Percentiles rank a stretch among this genome's conserved stretches.
Conservation (phyloP, 2,113 vertebrate species). For the Arvicanthis niloticus region DNA sequence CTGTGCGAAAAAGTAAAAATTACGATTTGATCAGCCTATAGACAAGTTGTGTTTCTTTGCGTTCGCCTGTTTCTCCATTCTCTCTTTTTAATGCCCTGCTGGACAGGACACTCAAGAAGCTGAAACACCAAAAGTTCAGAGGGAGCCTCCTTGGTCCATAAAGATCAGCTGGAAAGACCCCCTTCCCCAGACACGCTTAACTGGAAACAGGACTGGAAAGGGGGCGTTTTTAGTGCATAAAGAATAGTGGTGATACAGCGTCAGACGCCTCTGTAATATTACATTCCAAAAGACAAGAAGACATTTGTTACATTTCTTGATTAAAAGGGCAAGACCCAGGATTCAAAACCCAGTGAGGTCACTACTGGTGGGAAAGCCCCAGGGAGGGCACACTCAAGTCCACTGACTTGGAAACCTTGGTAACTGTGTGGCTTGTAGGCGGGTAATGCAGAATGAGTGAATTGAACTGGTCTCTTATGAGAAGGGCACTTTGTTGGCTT, state of each 20-base stretch:
- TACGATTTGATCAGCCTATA: too few relatives aligned
- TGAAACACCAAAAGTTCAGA: not conserved
- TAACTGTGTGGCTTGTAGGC: not conserved
- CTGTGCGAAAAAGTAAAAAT: too few relatives aligned
- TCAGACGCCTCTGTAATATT: not conserved
- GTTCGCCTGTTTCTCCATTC: too few relatives aligned
- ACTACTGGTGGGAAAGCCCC: not conserved
- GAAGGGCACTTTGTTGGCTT: not conserved
- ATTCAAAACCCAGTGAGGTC: not conserved
- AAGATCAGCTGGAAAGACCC: not conserved
- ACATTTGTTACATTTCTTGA: not conserved
- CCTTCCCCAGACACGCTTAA: not conserved
- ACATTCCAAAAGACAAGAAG: slow-evolving; percentile 11
- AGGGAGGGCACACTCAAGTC: not conserved
- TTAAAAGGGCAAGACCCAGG: not conserved
- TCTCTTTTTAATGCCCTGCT: too few relatives aligned
- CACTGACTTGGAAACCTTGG: not conserved
- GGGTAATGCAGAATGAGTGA: not conserved
- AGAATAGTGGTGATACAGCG: not conserved
- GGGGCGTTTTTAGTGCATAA: not conserved
- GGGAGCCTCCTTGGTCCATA: not conserved
- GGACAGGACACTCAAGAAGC: not conserved
- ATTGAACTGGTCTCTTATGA: not conserved
- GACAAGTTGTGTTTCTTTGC: too few relatives aligned
- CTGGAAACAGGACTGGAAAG: not conserved